phyloP scores from a whole-genome alignment of 2,113 vertebrate species.

The Cnemophilus loriae region DNA sequence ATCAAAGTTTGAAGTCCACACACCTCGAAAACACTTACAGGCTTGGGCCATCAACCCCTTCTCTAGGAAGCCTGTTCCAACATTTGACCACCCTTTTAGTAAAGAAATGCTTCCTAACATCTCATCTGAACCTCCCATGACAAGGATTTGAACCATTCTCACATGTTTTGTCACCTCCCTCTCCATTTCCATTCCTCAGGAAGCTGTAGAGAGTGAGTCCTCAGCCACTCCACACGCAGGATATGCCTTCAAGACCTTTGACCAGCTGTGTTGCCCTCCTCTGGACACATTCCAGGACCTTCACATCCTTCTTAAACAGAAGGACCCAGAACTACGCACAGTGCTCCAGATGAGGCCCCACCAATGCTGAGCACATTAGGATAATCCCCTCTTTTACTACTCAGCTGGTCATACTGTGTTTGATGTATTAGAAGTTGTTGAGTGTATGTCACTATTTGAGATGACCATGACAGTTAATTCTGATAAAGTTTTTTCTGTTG shows the following conservation, averaged over 20 bases:
- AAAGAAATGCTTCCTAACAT: not conserved
- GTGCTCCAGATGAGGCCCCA: not conserved
- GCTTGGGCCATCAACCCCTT: not conserved
- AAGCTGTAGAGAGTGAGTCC: not conserved
- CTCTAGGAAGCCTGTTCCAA: not conserved
- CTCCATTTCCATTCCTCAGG: not conserved
- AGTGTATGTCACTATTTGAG: not conserved
- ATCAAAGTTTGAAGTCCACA: not conserved
- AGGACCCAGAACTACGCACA: not conserved
- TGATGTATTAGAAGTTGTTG: not conserved
- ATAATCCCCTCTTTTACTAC: not conserved
- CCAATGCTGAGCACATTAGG: not conserved
- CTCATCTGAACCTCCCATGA: not conserved
- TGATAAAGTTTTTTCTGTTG: not conserved
- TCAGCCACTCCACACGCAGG: not conserved
- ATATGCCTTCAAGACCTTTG: not conserved
- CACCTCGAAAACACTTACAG: not conserved
- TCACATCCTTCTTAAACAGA: not conserved
- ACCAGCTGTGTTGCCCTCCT: not conserved
- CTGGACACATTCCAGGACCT: not conserved
- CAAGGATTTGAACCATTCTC: not conserved
- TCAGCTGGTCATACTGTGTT: not conserved
- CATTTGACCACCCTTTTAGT: rapidly evolving
- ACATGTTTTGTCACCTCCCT: not conserved
- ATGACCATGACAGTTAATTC: not conserved